Evolutionary conservation across 1,140 invertebrate species (phyloP).

Genomic region (Argopecten irradians): DNA sequence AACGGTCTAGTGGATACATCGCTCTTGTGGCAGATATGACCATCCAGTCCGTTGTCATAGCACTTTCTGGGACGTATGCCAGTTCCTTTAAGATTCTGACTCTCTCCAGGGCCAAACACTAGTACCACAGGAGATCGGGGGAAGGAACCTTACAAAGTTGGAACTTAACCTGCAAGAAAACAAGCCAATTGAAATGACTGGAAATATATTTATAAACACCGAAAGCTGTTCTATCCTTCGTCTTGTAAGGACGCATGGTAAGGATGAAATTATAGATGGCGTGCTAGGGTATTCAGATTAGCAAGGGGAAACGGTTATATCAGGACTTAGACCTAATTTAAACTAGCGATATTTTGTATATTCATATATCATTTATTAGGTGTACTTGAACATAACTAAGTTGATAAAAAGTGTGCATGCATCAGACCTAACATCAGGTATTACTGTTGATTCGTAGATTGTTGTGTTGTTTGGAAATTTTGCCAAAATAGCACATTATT

Average conservation of each 20-base stretch:
- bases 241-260: background rate
- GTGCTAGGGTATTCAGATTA: too few species aligned
- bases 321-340: too few species aligned
- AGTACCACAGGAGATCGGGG: background rate
- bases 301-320: too few species aligned
- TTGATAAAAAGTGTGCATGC: too few species aligned
- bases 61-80: constrained; percentile 29
- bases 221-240: background rate
- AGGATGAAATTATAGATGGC: too few species aligned
- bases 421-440: too few species aligned
- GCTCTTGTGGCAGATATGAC: background rate
- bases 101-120: background rate
- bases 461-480: too few species aligned
- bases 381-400: too few species aligned
- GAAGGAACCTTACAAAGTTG: background rate
- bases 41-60: background rate
- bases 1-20: background rate
- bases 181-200: background rate
- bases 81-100: background rate
- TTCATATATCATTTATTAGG: too few species aligned
- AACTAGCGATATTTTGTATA: too few species aligned
- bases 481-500: too few species aligned
- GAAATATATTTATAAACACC: background rate
- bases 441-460: too few species aligned
- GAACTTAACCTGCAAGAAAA: background rate